Evolutionary conservation across 2,113 vertebrate species (phyloP).

Genomic region (Syngnathus floridae): DNA sequence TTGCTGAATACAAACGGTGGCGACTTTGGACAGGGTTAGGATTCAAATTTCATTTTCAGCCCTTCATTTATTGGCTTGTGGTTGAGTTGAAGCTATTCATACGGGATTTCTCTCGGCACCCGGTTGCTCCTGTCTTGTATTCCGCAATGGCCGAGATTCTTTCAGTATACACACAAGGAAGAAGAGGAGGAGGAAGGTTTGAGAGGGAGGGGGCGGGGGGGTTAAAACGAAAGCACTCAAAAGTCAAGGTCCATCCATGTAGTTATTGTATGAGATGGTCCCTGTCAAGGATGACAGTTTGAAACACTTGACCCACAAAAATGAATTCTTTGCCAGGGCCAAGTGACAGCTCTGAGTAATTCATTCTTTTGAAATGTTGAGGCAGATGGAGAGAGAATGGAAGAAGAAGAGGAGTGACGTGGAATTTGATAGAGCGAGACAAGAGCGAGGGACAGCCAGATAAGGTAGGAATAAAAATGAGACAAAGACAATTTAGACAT

Average conservation of each 20-base stretch:
- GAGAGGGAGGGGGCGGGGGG: neutral
- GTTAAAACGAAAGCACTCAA: conserved; percentile 30
- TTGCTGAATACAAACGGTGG: conserved; percentile 36
- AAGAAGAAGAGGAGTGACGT: conserved; percentile 44
- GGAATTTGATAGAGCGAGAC: conserved; percentile 55
- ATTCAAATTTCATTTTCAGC: no score
- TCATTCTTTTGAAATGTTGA: conserved; percentile 68
- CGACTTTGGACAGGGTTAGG: neutral
- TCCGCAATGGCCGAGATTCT: conserved; percentile 39
- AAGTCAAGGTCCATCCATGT: conserved; percentile 67
- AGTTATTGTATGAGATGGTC: conserved; percentile 70
- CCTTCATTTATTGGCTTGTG: no score
- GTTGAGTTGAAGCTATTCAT: conserved; percentile 34
- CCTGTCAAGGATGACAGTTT: conserved; percentile 73
- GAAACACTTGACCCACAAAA: conserved; percentile 75
- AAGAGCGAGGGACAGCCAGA: conserved; percentile 19
- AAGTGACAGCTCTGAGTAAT: conserved; percentile 68
- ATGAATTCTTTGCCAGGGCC: conserved; percentile 72
- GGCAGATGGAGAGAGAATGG: conserved; percentile 53
- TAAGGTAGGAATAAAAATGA: conserved; percentile 18
- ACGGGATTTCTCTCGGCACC: conserved; percentile 53
- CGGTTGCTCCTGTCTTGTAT: conserved; percentile 14
- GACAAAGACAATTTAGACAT: conserved; percentile 13
- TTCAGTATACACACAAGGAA: conserved; percentile 54
- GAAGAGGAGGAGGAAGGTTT: conserved; percentile 6